These are phyloP conservation scores for Sus cebifrons DNA, from an alignment of 2,797 vertebrate species.

Conservation along the genomic window DNA sequence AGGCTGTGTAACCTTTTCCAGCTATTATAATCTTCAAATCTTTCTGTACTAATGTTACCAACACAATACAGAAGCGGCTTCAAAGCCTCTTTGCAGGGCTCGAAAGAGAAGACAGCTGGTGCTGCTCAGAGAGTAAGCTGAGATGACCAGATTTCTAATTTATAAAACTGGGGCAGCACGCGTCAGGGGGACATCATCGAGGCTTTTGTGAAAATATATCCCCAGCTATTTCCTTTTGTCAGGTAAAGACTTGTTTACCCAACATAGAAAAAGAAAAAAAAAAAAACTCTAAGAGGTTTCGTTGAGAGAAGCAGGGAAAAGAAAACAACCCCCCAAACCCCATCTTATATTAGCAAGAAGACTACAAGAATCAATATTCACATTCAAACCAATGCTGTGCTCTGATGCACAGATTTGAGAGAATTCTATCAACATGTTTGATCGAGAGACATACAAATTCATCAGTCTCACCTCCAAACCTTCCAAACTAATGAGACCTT, in stretches of 20 bases:
- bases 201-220: slow-evolving; percentile 58
- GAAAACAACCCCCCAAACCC: not conserved
- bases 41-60: slow-evolving; percentile 77
- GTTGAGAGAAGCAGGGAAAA: slow-evolving; percentile 1
- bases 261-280: not conserved
- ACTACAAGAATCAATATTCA: slow-evolving; percentile 43
- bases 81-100: slow-evolving; percentile 80
- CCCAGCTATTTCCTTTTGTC: slow-evolving; percentile 67
- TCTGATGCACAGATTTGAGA: not conserved
- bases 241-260: slow-evolving; percentile 73
- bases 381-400: not conserved
- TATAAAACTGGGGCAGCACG: slow-evolving; percentile 80
- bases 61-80: slow-evolving; percentile 77
- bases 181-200: slow-evolving; percentile 46
- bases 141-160: slow-evolving; percentile 82
- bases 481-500: not conserved
- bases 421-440: not conserved
- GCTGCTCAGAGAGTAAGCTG: slow-evolving; percentile 57
- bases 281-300: slow-evolving; percentile 44
- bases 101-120: slow-evolving; percentile 75
- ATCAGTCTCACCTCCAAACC: not conserved
- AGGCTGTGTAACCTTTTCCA: slow-evolving; percentile 81
- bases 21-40: slow-evolving; percentile 76
- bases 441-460: not conserved
- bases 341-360: slow-evolving; percentile 28